Evolutionary conservation across 2,888 invertebrate genomes (phyloP), one percentile per base, ranked within the genome.

Genomic region (Eubasilissa splendida): DNA sequence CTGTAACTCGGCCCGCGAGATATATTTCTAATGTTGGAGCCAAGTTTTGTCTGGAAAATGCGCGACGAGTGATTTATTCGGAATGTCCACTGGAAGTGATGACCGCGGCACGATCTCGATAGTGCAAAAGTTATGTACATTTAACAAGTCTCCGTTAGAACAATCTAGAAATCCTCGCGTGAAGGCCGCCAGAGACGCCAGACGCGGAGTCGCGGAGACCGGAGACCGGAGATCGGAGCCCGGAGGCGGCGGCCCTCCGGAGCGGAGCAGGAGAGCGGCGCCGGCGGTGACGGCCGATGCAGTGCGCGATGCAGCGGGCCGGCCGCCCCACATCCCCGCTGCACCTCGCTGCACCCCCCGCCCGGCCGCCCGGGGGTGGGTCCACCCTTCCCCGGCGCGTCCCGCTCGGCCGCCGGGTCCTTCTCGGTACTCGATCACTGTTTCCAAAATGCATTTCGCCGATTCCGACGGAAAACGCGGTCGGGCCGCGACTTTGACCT

Each of bases 281-380:
- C 7, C 75, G 60, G 60, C 31, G 60, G 52, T n/a, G 75, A 33
- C 60, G 50, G 60, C 60, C 14, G 75, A 11, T 60, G 75, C 75
- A 75, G 75, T 75, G 50, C 60, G 75, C 75, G 60, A 52, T 60
- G 75, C 75, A 60, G 71, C 56, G 22, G 63, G 70, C 52, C 22
- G 59, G 88, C 88, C 89, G 87, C 89, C 89, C 89, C 89, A 88
- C 89, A 86, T 88, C 89, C 90, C 89, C 88, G 88, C 87, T 87
- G 87, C 88, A 70, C 78, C 86, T 86, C 87, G 87, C 88, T 42
- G 87, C 86, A 86, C 85, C 85, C 86, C 42, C 80, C 78, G 83
- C 88, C 87, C 87, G 87, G 88, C 88, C 89, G 88, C 89, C 88
- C 89, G 88, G 5, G 60, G 31, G 60, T 14, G 9, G 60, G 14